These are phyloP conservation scores for Chouioia cunea DNA, from an alignment of 2,888 invertebrate genomes.

Conservation along the genomic window DNA sequence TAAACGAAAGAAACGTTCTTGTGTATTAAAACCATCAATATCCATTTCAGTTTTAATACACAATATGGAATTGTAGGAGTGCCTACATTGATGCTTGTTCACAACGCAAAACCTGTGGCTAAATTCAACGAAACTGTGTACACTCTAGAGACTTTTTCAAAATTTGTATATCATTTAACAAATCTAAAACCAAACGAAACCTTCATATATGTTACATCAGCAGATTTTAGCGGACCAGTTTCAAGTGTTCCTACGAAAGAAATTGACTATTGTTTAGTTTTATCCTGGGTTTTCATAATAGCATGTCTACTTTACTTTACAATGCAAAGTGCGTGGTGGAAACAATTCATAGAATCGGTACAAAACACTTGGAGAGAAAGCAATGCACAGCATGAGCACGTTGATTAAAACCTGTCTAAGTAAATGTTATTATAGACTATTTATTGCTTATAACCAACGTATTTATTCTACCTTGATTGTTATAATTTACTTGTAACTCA, in stretches of 20 bases:
- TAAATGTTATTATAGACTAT: conserved; percentile 21
- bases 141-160: conserved; percentile 82
- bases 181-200: conserved; percentile 76
- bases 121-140: conserved; percentile 88
- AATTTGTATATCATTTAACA: conserved; percentile 83
- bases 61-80: conserved; percentile 93
- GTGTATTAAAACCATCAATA: conserved; percentile 6
- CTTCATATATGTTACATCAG: conserved; percentile 79
- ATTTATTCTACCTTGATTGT: neutral
- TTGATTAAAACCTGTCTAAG: conserved; percentile 70
- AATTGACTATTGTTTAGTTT: conserved; percentile 83
- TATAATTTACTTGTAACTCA: no score
- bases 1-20: neutral
- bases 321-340: conserved; percentile 82
- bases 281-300: conserved; percentile 89
- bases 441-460: conserved; percentile 36
- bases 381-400: conserved; percentile 85
- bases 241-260: conserved; percentile 81
- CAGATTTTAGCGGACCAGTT: conserved; percentile 85
- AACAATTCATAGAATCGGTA: conserved; percentile 84
- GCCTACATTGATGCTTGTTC: conserved; percentile 89
- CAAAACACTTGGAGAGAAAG: conserved; percentile 91
- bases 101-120: conserved; percentile 87
- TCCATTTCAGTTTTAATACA: conserved; percentile 79
- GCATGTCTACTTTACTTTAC: conserved; percentile 82